These are phyloP conservation scores for Cygnus atratus DNA, from an alignment of 2,113 vertebrate species.

Conservation along the genomic window DNA sequence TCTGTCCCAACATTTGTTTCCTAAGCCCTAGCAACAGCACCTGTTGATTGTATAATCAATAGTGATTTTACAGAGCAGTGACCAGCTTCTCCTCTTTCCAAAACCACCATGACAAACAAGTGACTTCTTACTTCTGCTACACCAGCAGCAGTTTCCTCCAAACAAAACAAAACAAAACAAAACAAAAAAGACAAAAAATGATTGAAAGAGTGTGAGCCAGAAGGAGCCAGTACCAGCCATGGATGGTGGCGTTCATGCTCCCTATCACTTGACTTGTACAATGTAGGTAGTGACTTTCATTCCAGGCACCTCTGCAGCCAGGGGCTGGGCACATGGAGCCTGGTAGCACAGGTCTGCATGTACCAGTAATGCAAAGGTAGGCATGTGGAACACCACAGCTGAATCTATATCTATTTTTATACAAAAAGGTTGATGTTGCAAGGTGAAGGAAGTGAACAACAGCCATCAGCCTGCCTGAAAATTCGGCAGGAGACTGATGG, in stretches of 20 bases:
- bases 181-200: background rate
- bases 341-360: background rate
- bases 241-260: background rate
- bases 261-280: background rate
- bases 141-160: background rate
- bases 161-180: background rate
- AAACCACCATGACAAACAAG: background rate
- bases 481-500: background rate
- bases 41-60: background rate
- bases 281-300: background rate
- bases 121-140: background rate
- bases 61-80: background rate
- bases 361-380: background rate
- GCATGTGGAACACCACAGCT: background rate
- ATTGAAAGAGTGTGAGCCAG: background rate
- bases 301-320: background rate
- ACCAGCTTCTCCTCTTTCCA: background rate
- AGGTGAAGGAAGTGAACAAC: background rate
- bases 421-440: rapidly evolving
- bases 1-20: background rate
- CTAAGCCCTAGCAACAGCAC: background rate
- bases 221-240: too few relatives aligned
- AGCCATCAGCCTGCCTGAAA: background rate
- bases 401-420: background rate
- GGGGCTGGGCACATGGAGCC: background rate